phyloP scores from a whole-genome alignment of 92 coral and sea anemone species.

The Palythoa grandiflora region DNA sequence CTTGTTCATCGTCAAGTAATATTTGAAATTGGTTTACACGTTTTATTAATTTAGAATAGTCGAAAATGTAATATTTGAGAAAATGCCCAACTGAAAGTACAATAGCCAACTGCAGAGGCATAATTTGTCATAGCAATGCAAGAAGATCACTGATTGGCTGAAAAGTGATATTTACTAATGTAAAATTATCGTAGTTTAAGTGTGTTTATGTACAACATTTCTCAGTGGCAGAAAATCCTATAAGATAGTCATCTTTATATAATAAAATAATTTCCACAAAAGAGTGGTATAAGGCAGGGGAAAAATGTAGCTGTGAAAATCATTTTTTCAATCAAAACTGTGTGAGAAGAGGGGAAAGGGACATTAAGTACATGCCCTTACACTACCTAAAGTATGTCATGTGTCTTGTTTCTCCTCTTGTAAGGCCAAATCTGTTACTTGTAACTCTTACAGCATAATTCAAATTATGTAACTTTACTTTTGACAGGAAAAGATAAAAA shows the following conservation, averaged over 20 bases:
- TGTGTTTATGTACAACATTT: background rate
- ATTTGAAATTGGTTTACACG: constrained; percentile 16
- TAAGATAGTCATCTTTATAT: background rate
- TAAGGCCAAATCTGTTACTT: background rate
- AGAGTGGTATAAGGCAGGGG: too few species aligned
- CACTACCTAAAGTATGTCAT: too few species aligned
- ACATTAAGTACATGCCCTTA: too few species aligned
- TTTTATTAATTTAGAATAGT: constrained; percentile 40
- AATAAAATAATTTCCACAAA: background rate
- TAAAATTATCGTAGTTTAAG: background rate
- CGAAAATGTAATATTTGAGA: background rate
- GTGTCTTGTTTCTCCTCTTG: too few species aligned
- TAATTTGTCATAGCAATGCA: constrained; percentile 1
- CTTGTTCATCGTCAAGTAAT: too few species aligned
- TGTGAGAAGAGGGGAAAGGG: background rate
- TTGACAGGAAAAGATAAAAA: constrained; percentile 84
- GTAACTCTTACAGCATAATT: too few species aligned
- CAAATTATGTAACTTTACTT: background rate
- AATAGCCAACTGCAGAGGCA: constrained; percentile 24
- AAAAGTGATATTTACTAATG: background rate
- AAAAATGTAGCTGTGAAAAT: too few species aligned
- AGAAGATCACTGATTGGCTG: background rate
- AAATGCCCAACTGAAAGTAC: constrained; percentile 23
- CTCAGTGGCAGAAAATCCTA: background rate
- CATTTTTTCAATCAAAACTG: background rate